These are phyloP conservation scores for Peromyscus leucopus DNA, from an alignment of 2,113 vertebrate genomes.

Conservation along the genomic window DNA sequence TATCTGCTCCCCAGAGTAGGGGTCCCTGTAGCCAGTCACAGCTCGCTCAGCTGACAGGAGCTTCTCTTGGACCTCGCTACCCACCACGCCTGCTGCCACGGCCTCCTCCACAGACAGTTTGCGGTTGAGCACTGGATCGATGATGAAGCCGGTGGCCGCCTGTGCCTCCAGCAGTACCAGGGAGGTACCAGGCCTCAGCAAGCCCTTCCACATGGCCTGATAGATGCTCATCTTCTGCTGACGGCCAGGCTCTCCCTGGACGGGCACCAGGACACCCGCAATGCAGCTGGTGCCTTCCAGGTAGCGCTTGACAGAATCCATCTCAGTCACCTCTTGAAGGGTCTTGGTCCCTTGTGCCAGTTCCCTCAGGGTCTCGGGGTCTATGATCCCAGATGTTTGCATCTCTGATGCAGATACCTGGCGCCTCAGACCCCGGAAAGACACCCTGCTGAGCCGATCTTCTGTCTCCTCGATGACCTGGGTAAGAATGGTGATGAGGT, in stretches of 20 bases:
- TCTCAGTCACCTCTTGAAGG: too few relatives aligned
- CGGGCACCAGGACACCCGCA: constrained; percentile 90
- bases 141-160: constrained; percentile 94
- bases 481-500: too few relatives aligned
- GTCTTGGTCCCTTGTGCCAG: too few relatives aligned
- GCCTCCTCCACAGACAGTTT: constrained; percentile 92
- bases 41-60: constrained; percentile 86
- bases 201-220: constrained; percentile 87
- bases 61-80: constrained; percentile 80
- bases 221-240: constrained; percentile 89
- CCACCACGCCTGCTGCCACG: constrained; percentile 83
- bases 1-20: constrained; percentile 82
- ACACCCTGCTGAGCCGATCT: too few relatives aligned
- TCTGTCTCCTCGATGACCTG: too few relatives aligned
- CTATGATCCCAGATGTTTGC: too few relatives aligned
- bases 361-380: too few relatives aligned
- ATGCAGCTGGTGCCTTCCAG: constrained; percentile 86
- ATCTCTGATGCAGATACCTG: too few relatives aligned
- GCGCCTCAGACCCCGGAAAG: too few relatives aligned
- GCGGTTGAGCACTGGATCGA: constrained; percentile 90
- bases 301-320: too few relatives aligned
- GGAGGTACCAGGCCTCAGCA: constrained; percentile 86
- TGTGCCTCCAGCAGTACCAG: constrained; percentile 89
- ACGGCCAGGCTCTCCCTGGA: constrained; percentile 77
- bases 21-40: constrained; percentile 87